A percentile compares a stretch with the other conserved stretches of the same genome.
These are phyloP conservation scores for Cyclopterus lumpus DNA, from an alignment of 2,797 vertebrate species.

Conservation along the genomic window DNA sequence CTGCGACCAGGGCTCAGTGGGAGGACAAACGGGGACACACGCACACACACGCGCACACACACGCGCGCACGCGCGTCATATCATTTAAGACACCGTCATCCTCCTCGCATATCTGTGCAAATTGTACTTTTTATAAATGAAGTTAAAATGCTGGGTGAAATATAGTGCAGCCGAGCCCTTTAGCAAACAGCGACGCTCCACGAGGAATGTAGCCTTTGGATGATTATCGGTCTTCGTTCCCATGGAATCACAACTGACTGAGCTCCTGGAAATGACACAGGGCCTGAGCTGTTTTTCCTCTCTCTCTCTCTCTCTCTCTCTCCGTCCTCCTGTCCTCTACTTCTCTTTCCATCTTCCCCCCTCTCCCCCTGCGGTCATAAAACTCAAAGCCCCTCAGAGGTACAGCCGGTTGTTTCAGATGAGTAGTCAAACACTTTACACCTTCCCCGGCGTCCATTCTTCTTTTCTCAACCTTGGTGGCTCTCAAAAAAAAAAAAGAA, in stretches of 20 bases:
- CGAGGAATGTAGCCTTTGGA: slow-evolving; percentile 47
- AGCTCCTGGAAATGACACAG: slow-evolving; percentile 50
- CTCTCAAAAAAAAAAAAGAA: slow-evolving; percentile 19
- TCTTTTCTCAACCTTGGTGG: slow-evolving; percentile 72
- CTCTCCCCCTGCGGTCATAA: slow-evolving; percentile 34
- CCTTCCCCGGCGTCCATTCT: slow-evolving; percentile 55
- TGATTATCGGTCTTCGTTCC: slow-evolving; percentile 36
- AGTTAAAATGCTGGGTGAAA: slow-evolving; percentile 5
- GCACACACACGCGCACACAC: neutral
- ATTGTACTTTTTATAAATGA: slow-evolving; percentile 6
- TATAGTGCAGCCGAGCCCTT: slow-evolving; percentile 16
- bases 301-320: neutral
- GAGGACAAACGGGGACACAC: slow-evolving; percentile 61
- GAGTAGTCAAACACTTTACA: slow-evolving; percentile 69
- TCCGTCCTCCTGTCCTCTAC: slow-evolving; percentile 2
- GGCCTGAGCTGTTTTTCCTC: slow-evolving; percentile 34
- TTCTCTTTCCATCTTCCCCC: slow-evolving; percentile 19
- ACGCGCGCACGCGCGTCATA: neutral
- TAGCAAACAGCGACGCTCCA: slow-evolving; percentile 34
- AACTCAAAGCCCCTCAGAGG: slow-evolving; percentile 38
- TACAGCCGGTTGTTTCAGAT: slow-evolving; percentile 64
- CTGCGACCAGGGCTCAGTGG: slow-evolving; percentile 25
- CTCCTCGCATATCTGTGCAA: neutral
- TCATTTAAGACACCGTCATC: slow-evolving; percentile 5
- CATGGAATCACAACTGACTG: slow-evolving; percentile 49